Evolutionary conservation across 2,888 invertebrate genomes (phyloP), one percentile per base, ranked within the genome.

Genomic region (Gymnocheta viridis): DNA sequence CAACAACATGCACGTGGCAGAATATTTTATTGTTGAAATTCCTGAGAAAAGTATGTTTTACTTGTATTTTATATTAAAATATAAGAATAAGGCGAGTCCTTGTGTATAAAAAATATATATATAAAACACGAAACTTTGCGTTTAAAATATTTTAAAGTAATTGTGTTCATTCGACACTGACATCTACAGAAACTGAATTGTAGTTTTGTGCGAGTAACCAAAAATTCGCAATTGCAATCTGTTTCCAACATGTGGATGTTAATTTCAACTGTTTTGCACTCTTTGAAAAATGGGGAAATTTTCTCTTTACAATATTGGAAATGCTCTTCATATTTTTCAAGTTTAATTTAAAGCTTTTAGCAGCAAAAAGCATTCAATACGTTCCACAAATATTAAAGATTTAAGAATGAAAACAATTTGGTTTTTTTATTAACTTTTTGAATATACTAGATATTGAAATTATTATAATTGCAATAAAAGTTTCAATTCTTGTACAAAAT

Each of bases 91-190:
- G 7, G 19, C 5, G 2, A 3, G n/a, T 14, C 9, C 47, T 2
- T 7, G 9, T 19, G 9, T 10, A 5, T 3, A n/a, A 6, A 24
- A 24, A 35, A 54, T 24, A 3, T 0, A 12, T 22, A 32, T 19
- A 9, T 9, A 32, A 51, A 70, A 70, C 56, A 70, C 29, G 44
- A 66, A 58, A 49, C 64, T 51, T 60, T 41, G 72, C 62, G 35
- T 4, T 74, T 19, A 51, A 66, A 32, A 60, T 41, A 58, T 35
- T 32, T 32, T 32, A 29, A 70, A 76, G 67, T 47, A 56, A 64
- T 56, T 67, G 41, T 27, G 32, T 41, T 56, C 24, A 41, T 56
- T 14, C 22, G 22, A 17, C 12, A 12, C 32, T 2, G 6, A 54
- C 27, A 27, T 38, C 17, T 6, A 2, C 10, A 27, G 12, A n/a